These are phyloP conservation scores for Cavia aperea DNA, from an alignment of 2,113 vertebrate genomes.

Conservation along the genomic window DNA sequence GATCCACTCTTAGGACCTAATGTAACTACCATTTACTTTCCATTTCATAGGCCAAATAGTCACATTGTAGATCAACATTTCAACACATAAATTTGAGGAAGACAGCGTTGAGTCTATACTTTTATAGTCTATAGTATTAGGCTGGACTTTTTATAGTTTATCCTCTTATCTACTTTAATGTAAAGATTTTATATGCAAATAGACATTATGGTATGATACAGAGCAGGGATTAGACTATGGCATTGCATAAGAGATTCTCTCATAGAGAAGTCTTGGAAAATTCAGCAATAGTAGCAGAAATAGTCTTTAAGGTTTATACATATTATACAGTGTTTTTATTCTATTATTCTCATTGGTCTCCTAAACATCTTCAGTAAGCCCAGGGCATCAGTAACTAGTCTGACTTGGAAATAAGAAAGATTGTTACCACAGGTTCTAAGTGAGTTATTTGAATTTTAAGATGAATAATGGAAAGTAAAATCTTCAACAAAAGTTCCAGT, in stretches of 20 bases:
- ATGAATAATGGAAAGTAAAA: neutral
- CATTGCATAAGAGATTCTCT: neutral
- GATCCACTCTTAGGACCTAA: neutral
- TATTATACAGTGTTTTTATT: neutral
- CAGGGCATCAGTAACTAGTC: neutral
- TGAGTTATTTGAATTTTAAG: neutral
- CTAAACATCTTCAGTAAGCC: neutral
- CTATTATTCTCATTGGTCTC: neutral
- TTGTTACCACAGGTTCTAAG: neutral
- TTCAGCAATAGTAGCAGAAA: neutral
- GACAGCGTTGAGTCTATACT: neutral
- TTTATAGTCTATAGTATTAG: neutral
- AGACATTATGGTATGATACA: neutral
- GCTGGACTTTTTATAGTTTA: neutral
- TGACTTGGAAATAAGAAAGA: neutral
- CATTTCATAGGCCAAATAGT: neutral
- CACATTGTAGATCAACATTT: neutral
- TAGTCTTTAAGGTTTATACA: neutral
- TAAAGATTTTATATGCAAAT: neutral
- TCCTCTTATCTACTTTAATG: neutral
- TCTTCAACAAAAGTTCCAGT: neutral
- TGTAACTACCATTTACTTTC: neutral
- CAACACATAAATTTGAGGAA: neutral
- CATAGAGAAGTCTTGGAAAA: neutral
- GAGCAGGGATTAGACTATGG: neutral